phyloP scores from a whole-genome alignment of 2,113 vertebrate species.

The Pelodiscus sinensis region DNA sequence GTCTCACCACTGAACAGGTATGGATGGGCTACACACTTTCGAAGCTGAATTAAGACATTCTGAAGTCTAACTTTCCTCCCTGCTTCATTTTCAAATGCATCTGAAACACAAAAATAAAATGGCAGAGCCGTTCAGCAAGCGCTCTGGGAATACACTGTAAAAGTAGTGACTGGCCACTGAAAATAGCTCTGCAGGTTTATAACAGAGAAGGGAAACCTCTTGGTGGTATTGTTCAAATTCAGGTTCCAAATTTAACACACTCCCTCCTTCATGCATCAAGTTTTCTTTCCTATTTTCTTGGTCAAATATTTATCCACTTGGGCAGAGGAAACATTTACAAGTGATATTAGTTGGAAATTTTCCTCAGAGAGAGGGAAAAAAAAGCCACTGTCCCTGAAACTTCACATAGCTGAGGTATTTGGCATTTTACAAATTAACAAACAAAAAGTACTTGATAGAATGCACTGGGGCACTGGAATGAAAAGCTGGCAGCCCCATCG shows the following conservation, averaged over 20 bases:
- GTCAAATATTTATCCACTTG: not conserved
- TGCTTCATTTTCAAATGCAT: conserved; percentile 85
- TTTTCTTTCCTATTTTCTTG: not conserved
- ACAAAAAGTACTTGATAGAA: not conserved
- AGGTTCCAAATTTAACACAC: not conserved
- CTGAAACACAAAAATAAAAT: conserved; percentile 70
- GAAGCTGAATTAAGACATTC: conserved; percentile 91
- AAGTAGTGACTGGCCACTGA: not conserved
- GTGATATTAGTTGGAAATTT: not conserved
- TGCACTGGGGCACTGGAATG: not conserved
- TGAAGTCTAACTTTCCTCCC: conserved; percentile 85
- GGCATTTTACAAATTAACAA: not conserved
- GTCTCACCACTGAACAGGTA: conserved; percentile 92
- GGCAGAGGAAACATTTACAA: not conserved
- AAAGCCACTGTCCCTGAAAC: not conserved
- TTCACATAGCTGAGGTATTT: not conserved
- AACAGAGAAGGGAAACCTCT: not conserved
- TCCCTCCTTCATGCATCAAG: not conserved
- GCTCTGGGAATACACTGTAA: not conserved
- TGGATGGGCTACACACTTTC: conserved; percentile 92
- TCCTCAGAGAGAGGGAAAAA: not conserved
- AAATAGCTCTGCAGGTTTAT: not conserved
- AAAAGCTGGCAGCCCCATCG: not conserved
- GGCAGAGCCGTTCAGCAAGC: not conserved
- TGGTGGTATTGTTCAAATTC: not conserved